phyloP scores from a whole-genome alignment of 1,140 invertebrate genomes.

The Drosophila novamexicana region DNA sequence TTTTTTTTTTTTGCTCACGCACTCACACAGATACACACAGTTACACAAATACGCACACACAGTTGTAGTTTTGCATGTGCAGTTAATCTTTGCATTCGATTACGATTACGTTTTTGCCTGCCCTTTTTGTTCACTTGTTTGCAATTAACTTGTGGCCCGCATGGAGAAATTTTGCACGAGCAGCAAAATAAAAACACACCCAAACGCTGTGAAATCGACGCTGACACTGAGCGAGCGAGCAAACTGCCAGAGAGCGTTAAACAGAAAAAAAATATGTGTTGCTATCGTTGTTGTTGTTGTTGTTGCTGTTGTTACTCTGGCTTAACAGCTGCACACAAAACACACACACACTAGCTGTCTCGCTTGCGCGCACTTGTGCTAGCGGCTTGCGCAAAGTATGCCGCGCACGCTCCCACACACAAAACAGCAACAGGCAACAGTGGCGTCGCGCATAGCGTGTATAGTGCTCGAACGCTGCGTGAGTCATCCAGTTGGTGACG shows the following conservation, averaged over 20 bases:
- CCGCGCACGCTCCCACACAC: constrained; percentile 66
- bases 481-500: constrained; percentile 67
- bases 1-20: constrained; percentile 56
- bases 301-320: constrained; percentile 34
- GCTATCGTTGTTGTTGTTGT: constrained; percentile 39
- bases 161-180: constrained; percentile 38
- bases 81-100: constrained; percentile 35
- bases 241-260: constrained; percentile 33
- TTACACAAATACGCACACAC: not conserved
- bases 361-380: constrained; percentile 7
- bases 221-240: constrained; percentile 47
- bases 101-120: constrained; percentile 23
- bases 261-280: constrained; percentile 40
- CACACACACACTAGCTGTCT: constrained; percentile 21
- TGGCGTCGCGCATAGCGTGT: constrained; percentile 38
- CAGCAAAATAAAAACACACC: constrained; percentile 64
- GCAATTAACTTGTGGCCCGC: constrained; percentile 24
- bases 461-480: constrained; percentile 18
- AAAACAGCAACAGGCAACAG: constrained; percentile 33
- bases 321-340: constrained; percentile 20
- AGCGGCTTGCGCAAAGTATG: constrained; percentile 37
- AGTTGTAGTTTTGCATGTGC: constrained; percentile 13
- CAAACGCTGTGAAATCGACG: constrained; percentile 76
- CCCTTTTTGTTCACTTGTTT: constrained; percentile 35
- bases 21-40: constrained; percentile 36